These are phyloP conservation scores for Cancer borealis DNA, from an alignment of 2,888 invertebrate species.

Conservation along the genomic window DNA sequence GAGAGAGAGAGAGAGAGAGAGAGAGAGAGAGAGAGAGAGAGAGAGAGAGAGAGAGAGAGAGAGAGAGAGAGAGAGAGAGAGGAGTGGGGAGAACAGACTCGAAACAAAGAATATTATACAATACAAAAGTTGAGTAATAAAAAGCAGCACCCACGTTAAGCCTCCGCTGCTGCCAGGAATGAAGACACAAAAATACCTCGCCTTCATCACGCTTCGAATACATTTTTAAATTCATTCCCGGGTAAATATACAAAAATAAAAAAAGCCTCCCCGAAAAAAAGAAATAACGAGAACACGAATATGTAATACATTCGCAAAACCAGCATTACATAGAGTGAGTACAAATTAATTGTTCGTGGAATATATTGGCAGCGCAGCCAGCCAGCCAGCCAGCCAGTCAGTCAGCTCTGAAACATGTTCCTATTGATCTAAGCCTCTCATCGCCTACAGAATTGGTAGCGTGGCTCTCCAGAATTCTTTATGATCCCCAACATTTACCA, in stretches of 20 bases:
- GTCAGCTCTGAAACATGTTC: background rate
- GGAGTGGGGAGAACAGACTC: background rate
- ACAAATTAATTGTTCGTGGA: conserved; percentile 24
- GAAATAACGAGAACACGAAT: background rate
- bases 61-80: background rate
- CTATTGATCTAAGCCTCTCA: conserved; percentile 16
- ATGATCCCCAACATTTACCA: background rate
- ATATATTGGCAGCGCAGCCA: background rate
- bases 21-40: conserved; percentile 11
- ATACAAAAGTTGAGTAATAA: background rate
- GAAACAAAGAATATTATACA: background rate
- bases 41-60: background rate
- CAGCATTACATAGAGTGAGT: background rate
- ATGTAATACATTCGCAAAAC: conserved; percentile 10
- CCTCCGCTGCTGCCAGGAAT: conserved; percentile 25
- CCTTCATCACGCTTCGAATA: conserved; percentile 2
- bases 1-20: background rate
- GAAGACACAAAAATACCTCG: background rate
- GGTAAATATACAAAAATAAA: background rate
- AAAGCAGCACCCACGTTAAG: background rate
- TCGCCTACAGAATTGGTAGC: conserved; percentile 37
- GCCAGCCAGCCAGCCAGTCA: too few species aligned
- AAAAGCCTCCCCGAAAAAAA: background rate
- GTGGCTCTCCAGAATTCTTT: conserved; percentile 27
- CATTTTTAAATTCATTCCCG: background rate